Conservation (phyloP, 2,113 vertebrate genomes). For the Triplophysa siluroides region DNA sequence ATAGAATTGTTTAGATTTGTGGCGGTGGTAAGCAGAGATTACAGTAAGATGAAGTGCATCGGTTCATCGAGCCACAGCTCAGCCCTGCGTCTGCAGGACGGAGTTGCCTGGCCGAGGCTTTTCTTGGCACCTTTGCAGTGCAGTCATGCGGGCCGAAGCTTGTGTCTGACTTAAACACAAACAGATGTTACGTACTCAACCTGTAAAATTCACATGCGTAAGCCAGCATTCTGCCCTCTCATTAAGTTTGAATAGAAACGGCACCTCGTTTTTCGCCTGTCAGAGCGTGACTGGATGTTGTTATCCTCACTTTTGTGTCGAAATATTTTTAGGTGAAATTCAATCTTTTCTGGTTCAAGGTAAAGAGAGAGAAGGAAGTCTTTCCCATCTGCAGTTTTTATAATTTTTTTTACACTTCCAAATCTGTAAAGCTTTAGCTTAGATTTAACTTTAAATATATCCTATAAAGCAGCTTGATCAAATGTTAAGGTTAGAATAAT, state of each 20-base stretch:
- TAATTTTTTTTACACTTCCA: no score
- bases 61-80: constrained; percentile 40
- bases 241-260: not conserved
- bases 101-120: constrained; percentile 23
- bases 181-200: constrained; percentile 52
- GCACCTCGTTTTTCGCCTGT: not conserved
- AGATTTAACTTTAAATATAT: no score
- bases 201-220: constrained; percentile 15
- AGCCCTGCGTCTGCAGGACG: constrained; percentile 19
- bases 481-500: no score
- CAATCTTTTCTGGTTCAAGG: not conserved
- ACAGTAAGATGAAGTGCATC: constrained; percentile 2
- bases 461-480: no score
- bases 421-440: no score
- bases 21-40: constrained; percentile 14
- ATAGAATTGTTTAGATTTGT: not conserved
- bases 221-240: constrained; percentile 10
- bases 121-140: constrained; percentile 35
- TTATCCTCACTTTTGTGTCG: not conserved
- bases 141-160: constrained; percentile 23
- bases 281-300: not conserved
- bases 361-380: not conserved
- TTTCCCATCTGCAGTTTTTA: not conserved
- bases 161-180: constrained; percentile 48
- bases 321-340: not conserved